phyloP scores from a whole-genome alignment of 2,797 vertebrate genomes.

The Cynodonichthys magdalenae region DNA sequence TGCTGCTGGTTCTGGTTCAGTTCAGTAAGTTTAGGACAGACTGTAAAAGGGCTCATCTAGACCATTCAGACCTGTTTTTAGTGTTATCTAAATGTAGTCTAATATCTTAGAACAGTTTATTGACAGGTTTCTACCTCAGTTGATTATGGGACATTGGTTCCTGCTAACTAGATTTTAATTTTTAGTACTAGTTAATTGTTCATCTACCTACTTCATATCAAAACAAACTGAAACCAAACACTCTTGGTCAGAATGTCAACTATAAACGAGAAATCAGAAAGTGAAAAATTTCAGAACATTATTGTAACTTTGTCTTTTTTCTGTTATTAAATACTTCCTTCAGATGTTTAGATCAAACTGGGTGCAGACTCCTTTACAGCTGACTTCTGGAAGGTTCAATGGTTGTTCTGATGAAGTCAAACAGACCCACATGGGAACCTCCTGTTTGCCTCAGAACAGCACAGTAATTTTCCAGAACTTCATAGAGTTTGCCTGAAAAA shows the following conservation, averaged over 20 bases:
- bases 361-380: slow-evolving; percentile 43
- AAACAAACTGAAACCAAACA: too few relatives aligned
- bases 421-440: slow-evolving; percentile 23
- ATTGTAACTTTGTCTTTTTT: background rate
- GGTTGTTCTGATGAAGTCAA: slow-evolving; percentile 41
- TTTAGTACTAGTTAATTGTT: background rate
- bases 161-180: too few relatives aligned
- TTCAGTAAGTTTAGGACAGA: too few relatives aligned
- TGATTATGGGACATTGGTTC: too few relatives aligned
- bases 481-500: slow-evolving; percentile 56
- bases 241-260: background rate
- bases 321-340: background rate
- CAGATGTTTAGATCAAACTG: background rate
- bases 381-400: background rate
- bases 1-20: too few relatives aligned
- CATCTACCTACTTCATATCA: too few relatives aligned
- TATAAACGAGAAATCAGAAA: too few relatives aligned
- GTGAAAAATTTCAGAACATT: background rate
- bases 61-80: too few relatives aligned
- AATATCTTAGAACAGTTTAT: too few relatives aligned
- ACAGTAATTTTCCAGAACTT: slow-evolving; percentile 53
- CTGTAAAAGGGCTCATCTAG: too few relatives aligned
- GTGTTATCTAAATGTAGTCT: too few relatives aligned
- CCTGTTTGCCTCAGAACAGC: fast-evolving
- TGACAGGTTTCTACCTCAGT: too few relatives aligned